Evolutionary conservation across 1,140 invertebrate genomes (phyloP).

Genomic region (Zaprionus africanus): DNA sequence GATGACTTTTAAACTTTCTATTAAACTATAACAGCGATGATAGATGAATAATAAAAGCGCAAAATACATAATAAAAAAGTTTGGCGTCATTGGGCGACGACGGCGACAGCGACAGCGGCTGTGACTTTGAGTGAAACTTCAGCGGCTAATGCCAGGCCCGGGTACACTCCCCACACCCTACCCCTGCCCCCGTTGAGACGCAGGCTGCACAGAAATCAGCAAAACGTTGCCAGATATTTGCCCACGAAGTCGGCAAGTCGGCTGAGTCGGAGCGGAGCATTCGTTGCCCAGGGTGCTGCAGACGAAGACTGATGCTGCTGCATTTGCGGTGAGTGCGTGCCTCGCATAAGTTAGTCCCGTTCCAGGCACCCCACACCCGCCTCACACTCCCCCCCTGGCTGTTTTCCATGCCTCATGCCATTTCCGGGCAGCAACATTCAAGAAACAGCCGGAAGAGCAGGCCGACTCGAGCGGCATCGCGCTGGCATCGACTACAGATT

Average conservation of each 20-base stretch:
- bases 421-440: constrained; percentile 22
- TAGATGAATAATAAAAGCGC: constrained; percentile 80
- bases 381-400: not conserved
- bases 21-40: constrained; percentile 82
- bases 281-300: constrained; percentile 48
- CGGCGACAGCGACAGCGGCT: constrained; percentile 46
- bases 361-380: not conserved
- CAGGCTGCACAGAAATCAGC: constrained; percentile 50
- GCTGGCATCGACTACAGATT: constrained; percentile 69
- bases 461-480: constrained; percentile 49
- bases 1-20: constrained; percentile 83
- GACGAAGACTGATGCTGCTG: constrained; percentile 76
- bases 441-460: constrained; percentile 46
- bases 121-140: constrained; percentile 41
- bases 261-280: constrained; percentile 9
- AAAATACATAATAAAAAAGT: constrained; percentile 82
- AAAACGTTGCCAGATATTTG: constrained; percentile 65
- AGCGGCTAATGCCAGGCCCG: constrained; percentile 12
- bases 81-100: constrained; percentile 56
- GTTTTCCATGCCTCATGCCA: not conserved
- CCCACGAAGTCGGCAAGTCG: constrained; percentile 16
- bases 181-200: constrained; percentile 19
- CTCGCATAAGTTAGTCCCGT: constrained; percentile 72
- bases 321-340: constrained; percentile 81
- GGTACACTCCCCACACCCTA: not conserved